Evolutionary conservation across 2,888 invertebrate genomes (phyloP), one percentile per base, ranked within the genome.

Genomic region (Caenorhabditis sp.): DNA sequence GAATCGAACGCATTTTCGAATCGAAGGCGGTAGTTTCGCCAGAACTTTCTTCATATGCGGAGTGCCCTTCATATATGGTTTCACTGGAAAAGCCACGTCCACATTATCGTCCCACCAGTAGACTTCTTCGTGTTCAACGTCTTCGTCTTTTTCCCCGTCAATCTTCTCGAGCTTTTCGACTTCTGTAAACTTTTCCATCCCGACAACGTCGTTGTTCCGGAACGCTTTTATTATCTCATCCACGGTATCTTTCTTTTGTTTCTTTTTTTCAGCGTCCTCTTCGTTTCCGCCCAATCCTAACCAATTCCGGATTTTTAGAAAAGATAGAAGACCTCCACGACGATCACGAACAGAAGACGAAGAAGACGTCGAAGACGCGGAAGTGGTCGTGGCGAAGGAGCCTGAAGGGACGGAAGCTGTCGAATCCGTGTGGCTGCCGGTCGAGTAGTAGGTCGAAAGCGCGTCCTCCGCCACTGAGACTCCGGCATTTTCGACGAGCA

Each of bases 31-130:
- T 11, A 63, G 27, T 9, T 39, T 11, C 1, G 55, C 24, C 9
- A 66, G n/a, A 5, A 39, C 24, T 15, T 66, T 66, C 20, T 39
- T 48, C 7, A 32, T 37, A 43, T 66, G 56, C 13, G 66, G 66
- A 8, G 66, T 66, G 6, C 30, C 26, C 24, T 63, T 63, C 4
- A 32, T 2, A 26, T 13, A 13, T 13, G 50, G 17, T 22, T 20
- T 24, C 41, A 20, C 6, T 53, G 39, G 48, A 26, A 5, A 20
- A 17, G 17, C 15, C 15, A 48, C 0, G 8, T 53, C 53, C 17
- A n/a, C n/a, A n/a, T 46, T 43, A 9, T 46, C 53, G 32, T 65
- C 55, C 63, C 63, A 63, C 63, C 63, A n/a, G n/a, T n/a, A 63
- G 11, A 52, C 22, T 17, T 37, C 45, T 24, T 26, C 55, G 11